Evolutionary conservation across 2,888 invertebrate species (phyloP).

Genomic region (Allolobophora icterica): DNA sequence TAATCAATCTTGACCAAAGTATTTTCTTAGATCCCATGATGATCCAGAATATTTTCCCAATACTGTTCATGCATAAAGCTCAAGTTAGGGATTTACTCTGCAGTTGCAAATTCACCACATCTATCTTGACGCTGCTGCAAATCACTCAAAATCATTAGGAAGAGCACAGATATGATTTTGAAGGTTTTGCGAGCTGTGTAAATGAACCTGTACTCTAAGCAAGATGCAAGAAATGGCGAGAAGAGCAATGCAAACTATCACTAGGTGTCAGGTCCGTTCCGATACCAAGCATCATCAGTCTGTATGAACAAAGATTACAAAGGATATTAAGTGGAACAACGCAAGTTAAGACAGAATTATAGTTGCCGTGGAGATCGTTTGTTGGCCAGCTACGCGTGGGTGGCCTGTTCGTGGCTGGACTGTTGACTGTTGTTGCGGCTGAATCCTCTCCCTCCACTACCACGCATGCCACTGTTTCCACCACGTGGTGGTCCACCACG

Average conservation of each 20-base stretch:
- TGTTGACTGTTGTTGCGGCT: constrained; percentile 13
- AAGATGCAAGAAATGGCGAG: not conserved
- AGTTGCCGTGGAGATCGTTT: constrained; percentile 25
- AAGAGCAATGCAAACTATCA: constrained; percentile 11
- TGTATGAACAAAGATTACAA: constrained; percentile 25
- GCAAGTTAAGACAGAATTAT: constrained; percentile 21
- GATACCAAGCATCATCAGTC: constrained; percentile 24
- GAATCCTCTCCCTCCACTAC: constrained; percentile 15
- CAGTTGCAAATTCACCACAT: not conserved
- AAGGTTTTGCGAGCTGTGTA: not conserved
- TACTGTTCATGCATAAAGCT: constrained; percentile 5
- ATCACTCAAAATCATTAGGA: not conserved
- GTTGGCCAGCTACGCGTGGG: constrained; percentile 15
- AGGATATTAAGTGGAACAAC: constrained; percentile 25
- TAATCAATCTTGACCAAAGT: not conserved
- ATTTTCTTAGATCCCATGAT: not conserved
- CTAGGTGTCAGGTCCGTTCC: not conserved
- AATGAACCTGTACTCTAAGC: constrained; percentile 8
- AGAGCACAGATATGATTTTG: not conserved
- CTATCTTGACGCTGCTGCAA: not conserved
- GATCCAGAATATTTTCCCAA: not conserved
- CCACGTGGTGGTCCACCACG: constrained; percentile 26
- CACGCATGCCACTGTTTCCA: constrained; percentile 24
- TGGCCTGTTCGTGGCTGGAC: constrained; percentile 29
- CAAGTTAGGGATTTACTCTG: not conserved